Evolutionary conservation across 2,113 vertebrate species (phyloP), one percentile per base, ranked within the genome.

Genomic region (Peromyscus leucopus): DNA sequence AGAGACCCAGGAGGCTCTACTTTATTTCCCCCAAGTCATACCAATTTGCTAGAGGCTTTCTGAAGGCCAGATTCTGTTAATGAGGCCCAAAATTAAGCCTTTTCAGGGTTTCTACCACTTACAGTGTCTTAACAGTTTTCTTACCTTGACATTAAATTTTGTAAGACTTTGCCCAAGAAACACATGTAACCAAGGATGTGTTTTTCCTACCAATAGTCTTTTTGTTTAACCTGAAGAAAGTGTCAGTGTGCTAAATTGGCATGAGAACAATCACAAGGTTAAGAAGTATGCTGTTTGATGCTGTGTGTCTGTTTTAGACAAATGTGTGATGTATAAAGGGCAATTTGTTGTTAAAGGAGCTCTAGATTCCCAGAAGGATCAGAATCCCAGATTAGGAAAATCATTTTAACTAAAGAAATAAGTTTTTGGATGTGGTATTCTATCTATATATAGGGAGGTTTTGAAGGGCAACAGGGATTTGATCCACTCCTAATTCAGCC

Each of bases 391-490:
- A 39, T 57, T 76, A 74, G 65, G 5, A 95, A 94, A 92, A 91
- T 76, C 0, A n/a, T 80, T 91, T 85, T 78, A 83, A 76, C 7
- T 48, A 93, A 75, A 83, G 16, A 82, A 59, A 22, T 1, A 61
- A n/a, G 42, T 93, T 79, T 95, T n/a, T 61, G 24, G 67, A 48
- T 36, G 28, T 5, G 4, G 9, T 75, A n/a, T 90, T 95, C 57
- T 88, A n/a, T 96, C 6, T 39, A 1, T 42, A 31, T 17, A 4
- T 69, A 16, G 74, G 22, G 61, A 90, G 8, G 51, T 63, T 67
- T 97, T 74, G 39, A 91, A 95, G 19, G 88, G 13, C 31, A 84
- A 21, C 67, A 59, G 17, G 33, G 42, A 28, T 87, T 90, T 90
- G 12, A 79, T 89, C 10, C 46, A 16, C 7, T 15, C 28, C 82